A percentile compares a stretch with the other conserved stretches of the same genome.
Conservation (phyloP, 2,113 vertebrate genomes). For the Benitochromis conjunctus region DNA sequence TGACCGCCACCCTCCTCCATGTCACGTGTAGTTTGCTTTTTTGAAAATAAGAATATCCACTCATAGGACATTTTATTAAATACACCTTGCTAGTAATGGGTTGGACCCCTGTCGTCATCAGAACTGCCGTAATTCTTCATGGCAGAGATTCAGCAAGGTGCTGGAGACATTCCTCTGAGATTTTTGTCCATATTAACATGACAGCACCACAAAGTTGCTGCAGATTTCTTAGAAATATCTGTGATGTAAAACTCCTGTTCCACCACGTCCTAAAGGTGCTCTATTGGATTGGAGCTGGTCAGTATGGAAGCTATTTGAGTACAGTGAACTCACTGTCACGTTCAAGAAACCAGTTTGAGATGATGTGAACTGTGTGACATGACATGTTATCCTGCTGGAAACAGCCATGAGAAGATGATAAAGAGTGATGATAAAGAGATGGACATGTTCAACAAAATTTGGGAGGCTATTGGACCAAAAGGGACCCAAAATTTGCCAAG, state of each 20-base stretch:
- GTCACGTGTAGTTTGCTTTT: not conserved
- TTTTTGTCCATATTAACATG: not conserved
- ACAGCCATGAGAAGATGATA: not conserved
- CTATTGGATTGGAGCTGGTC: not conserved
- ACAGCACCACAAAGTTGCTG: not conserved
- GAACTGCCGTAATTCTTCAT: not conserved
- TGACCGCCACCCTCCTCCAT: not conserved
- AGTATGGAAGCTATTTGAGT: not conserved
- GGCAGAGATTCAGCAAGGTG: fast-evolving
- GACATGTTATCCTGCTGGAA: not conserved
- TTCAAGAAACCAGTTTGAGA: not conserved
- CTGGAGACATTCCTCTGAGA: not conserved
- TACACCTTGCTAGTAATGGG: not conserved
- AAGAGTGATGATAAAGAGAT: not conserved
- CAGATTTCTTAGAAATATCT: not conserved
- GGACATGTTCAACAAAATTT: not conserved
- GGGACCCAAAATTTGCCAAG: not conserved
- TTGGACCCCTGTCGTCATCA: not conserved
- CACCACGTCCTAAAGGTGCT: not conserved
- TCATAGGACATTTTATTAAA: not conserved
- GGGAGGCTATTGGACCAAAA: not conserved
- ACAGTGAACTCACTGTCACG: not conserved
- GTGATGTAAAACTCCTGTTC: not conserved
- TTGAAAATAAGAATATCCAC: not conserved
- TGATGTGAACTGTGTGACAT: not conserved